A percentile compares a stretch with the other conserved stretches of the same genome.
Conservation (phyloP, 2,888 invertebrate species). For the Hirtodrosophila confusa region DNA sequence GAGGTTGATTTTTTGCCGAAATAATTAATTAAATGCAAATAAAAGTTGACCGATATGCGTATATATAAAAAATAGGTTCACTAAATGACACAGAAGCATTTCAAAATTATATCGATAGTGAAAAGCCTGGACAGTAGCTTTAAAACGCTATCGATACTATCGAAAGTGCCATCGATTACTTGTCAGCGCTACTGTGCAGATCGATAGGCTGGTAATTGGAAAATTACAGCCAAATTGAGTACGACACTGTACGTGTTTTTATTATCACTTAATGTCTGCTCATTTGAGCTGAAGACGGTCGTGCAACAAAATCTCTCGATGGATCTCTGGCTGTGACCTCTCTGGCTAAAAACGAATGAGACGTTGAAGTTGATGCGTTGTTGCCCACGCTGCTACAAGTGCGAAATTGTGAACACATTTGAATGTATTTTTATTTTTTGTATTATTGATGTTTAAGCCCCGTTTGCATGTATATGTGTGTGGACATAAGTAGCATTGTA, state of each 20-base stretch:
- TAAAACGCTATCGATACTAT: too few species aligned
- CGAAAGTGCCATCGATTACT: too few species aligned
- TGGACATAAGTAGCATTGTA: slow-evolving; percentile 73
- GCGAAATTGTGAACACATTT: slow-evolving; percentile 72
- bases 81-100: too few species aligned
- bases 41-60: too few species aligned
- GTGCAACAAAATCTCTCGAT: slow-evolving; percentile 1
- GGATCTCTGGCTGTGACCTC: slow-evolving; percentile 33
- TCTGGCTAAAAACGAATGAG: slow-evolving; percentile 40
- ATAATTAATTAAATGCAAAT: too few species aligned
- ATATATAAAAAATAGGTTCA: too few species aligned
- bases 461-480: slow-evolving; percentile 26
- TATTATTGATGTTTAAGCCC: slow-evolving; percentile 55
- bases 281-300: background rate
- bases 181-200: too few species aligned
- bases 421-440: slow-evolving; percentile 42
- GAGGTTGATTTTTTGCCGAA: too few species aligned
- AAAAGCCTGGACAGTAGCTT: too few species aligned
- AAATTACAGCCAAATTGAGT: slow-evolving; percentile 15
- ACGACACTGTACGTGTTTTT: slow-evolving; percentile 16
- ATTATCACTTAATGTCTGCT: slow-evolving; percentile 35
- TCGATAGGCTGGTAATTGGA: background rate
- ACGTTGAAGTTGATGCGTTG: slow-evolving; percentile 35
- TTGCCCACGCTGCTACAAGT: slow-evolving; percentile 61
- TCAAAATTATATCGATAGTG: too few species aligned